These are phyloP conservation scores for Eufriesea mexicana DNA, from an alignment of 1,140 invertebrate species.

Conservation along the genomic window DNA sequence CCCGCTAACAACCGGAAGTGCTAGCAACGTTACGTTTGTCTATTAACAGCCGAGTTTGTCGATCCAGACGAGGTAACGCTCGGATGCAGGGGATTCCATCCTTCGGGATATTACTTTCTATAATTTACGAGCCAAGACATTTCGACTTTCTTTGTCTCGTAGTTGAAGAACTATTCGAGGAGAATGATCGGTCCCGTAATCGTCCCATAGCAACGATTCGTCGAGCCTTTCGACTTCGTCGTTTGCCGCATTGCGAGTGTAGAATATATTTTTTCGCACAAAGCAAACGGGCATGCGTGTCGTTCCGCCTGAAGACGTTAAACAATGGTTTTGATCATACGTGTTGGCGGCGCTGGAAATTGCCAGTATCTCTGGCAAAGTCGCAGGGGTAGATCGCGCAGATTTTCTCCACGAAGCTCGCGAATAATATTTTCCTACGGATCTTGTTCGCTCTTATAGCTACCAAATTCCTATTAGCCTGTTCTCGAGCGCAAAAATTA, in stretches of 20 bases:
- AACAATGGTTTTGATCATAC: constrained; percentile 37
- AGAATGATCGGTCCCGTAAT: not conserved
- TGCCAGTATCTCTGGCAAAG: not conserved
- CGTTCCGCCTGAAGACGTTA: constrained; percentile 35
- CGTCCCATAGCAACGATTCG: not conserved
- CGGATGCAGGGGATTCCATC: too few relatives aligned
- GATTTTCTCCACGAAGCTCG: not conserved
- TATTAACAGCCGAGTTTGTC: not conserved
- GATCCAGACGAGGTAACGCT: not conserved
- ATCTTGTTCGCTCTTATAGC: too few relatives aligned
- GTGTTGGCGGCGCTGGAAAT: constrained; percentile 1
- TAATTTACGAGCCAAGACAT: not conserved
- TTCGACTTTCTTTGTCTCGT: too few relatives aligned
- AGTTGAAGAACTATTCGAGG: not conserved
- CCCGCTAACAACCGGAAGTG: constrained; percentile 60
- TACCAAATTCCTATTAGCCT: too few relatives aligned
- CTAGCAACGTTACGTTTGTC: constrained; percentile 15
- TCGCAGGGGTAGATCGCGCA: not conserved
- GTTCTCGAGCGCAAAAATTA: too few relatives aligned
- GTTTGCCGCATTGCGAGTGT: not conserved
- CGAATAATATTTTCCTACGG: not conserved
- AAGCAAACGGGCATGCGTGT: constrained; percentile 19
- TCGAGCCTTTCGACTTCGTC: not conserved
- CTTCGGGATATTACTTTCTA: too few relatives aligned
- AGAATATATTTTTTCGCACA: constrained; percentile 12